Conservation (phyloP, 2,113 vertebrate species). For the Phalacrocorax carbo region DNA sequence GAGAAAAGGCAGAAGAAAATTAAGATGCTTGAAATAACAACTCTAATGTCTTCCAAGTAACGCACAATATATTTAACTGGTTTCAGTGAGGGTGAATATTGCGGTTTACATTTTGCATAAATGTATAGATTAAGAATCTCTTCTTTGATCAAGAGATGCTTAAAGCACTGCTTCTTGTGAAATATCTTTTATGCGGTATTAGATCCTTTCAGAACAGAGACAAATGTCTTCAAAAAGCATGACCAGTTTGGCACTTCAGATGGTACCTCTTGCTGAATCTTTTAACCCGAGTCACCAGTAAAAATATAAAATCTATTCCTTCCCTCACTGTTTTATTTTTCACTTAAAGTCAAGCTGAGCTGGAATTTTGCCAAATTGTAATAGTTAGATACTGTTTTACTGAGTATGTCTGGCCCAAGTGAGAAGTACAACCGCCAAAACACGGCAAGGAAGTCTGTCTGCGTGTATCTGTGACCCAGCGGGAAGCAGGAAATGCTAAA, state of each 20-base stretch:
- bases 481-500: background rate
- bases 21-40: background rate
- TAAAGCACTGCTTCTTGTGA: background rate
- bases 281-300: background rate
- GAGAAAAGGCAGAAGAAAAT: background rate
- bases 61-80: background rate
- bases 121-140: background rate
- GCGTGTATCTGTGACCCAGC: background rate
- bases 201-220: background rate
- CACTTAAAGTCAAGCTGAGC: background rate
- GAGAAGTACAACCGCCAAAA: background rate
- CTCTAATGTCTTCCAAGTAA: background rate
- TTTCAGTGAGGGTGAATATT: background rate
- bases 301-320: background rate
- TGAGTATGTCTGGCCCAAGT: background rate
- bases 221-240: background rate
- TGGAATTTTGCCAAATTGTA: background rate
- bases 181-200: background rate
- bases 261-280: background rate
- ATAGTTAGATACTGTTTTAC: background rate
- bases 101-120: background rate
- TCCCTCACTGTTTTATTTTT: background rate
- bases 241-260: background rate
- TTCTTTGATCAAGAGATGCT: background rate
- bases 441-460: background rate